These are phyloP conservation scores for Metridium senile DNA, from an alignment of 92 coral and sea anemone species.

Conservation along the genomic window DNA sequence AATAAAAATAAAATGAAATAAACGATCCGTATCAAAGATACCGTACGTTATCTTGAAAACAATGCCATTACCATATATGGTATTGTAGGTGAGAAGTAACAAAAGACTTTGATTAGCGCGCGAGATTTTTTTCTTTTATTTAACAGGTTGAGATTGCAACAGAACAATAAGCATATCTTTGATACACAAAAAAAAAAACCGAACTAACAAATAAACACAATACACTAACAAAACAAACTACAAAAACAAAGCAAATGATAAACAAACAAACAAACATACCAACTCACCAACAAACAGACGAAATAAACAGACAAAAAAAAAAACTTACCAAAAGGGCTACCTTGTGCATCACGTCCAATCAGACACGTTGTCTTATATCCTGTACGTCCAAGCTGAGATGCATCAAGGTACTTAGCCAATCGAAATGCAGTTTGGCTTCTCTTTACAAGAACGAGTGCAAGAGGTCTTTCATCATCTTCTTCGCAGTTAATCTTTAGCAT, in stretches of 20 bases:
- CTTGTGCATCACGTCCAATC: slow-evolving; percentile 45
- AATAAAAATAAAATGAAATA: too few relatives aligned
- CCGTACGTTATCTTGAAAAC: too few relatives aligned
- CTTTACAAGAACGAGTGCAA: slow-evolving; percentile 83
- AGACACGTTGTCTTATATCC: slow-evolving; percentile 61
- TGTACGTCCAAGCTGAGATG: slow-evolving; percentile 42
- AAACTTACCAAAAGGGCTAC: slow-evolving; percentile 41
- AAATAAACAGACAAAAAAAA: neutral
- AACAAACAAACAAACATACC: neutral
- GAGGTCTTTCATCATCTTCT: slow-evolving; percentile 46
- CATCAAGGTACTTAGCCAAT: slow-evolving; percentile 66
- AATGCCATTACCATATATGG: too few relatives aligned
- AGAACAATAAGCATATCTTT: too few relatives aligned
- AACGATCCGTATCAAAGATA: too few relatives aligned
- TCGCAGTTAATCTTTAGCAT: slow-evolving; percentile 42
- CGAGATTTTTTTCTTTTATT: too few relatives aligned
- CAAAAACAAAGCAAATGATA: neutral
- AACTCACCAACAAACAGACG: neutral
- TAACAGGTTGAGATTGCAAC: too few relatives aligned
- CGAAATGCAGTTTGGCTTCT: slow-evolving; percentile 67
- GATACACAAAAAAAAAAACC: too few relatives aligned
- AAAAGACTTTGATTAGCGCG: too few relatives aligned
- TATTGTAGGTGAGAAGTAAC: too few relatives aligned
- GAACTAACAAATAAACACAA: neutral
- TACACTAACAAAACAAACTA: neutral